Base-by-base conservation (phyloP, 2,888 invertebrate genomes). In the Pomacea canaliculata region DNA sequence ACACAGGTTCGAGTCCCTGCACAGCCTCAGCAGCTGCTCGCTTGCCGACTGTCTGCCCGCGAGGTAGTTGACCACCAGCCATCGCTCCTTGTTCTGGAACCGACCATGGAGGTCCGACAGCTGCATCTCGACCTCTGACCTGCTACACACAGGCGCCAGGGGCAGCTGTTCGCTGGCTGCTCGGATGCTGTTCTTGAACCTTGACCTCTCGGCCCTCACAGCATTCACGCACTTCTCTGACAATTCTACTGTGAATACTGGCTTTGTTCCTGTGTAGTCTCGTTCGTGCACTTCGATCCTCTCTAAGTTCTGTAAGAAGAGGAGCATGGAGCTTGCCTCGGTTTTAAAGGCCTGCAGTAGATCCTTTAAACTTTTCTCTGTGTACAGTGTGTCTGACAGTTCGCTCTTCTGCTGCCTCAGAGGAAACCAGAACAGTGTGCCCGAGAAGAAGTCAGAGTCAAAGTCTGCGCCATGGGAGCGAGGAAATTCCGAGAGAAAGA, bases 251-350 rank as follows among this genome's bases (percentile, higher is more conserved):
- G 73, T 65, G 37, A 77, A 79, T 8, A 56, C 27, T 37, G 67
- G 48, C 51, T 62, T n/a, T 19, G 51, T 59, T 19, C n/a, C 51
- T n/a, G 23, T 16, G 49, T 60, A 65, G 16, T 71, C 66, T 49
- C 70, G n/a, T 27, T 23, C 62, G 71, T 82, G 81, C 46, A 89
- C 49, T 46, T 86, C 81, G 13, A 89, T 67, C 56, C 19, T 66
- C 67, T 73, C 73, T 49, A 73, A n/a, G 18, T 51, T 37, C 46
- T 73, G 66, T n/a, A 73, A 56, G n/a, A 73, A 73, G 18, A 73
- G 51, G 2, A 67, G 65, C 73, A 66, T 65, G 16, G 67, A 51
- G 46, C 56, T 51, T 13, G 65, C 51, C n/a, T 73, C 73, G 18
- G 51, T 27, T 9, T 56, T 63, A 12, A 73, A 63, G 1, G 73